phyloP scores from a whole-genome alignment of 2,888 invertebrate genomes.

The Cephus spinipes region DNA sequence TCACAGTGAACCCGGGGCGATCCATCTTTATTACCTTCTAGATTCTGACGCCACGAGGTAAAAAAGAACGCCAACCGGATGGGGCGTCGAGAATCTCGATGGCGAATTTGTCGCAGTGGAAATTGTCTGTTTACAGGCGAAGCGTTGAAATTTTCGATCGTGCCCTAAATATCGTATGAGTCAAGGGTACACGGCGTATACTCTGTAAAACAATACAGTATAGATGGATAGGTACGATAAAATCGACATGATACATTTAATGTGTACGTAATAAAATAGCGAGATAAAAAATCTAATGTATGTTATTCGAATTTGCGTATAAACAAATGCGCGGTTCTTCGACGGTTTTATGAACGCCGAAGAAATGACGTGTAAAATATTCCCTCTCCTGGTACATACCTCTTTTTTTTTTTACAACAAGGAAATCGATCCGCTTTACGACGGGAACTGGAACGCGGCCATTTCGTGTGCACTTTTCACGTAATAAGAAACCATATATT shows the following conservation, averaged over 20 bases:
- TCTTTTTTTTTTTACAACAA: background rate
- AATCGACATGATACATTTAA: background rate
- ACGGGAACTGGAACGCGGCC: background rate
- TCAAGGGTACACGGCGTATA: background rate
- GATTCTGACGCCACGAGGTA: background rate
- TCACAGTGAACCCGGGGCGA: background rate
- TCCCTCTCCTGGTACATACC: background rate
- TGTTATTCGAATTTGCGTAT: background rate
- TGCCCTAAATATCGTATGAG: background rate
- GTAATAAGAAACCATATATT: background rate
- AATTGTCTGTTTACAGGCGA: background rate
- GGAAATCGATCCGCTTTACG: background rate
- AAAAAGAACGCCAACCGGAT: background rate
- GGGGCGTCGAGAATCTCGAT: background rate
- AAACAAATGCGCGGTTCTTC: background rate
- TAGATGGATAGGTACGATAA: background rate
- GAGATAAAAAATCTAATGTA: background rate
- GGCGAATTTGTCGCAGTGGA: background rate
- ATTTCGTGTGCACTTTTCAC: background rate
- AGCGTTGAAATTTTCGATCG: background rate
- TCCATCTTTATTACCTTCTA: background rate
- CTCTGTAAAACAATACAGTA: background rate
- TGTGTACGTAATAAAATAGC: background rate
- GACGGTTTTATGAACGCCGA: background rate
- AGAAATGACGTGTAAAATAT: background rate